These are phyloP conservation scores for Epizoanthus ramosus DNA, from an alignment of 92 coral and sea anemone species.

Conservation along the genomic window DNA sequence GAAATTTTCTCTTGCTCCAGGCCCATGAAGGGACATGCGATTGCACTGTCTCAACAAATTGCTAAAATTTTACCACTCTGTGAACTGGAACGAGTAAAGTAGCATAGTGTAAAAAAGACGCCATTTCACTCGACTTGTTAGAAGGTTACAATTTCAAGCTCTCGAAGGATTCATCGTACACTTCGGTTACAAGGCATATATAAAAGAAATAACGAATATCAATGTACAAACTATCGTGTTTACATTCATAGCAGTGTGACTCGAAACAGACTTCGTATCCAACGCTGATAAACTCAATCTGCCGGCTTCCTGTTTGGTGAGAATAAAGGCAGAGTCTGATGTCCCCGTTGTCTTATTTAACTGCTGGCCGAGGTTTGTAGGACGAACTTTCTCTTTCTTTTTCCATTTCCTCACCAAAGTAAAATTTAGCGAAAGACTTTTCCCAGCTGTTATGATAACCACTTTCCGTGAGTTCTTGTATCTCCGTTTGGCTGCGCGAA, in stretches of 20 bases:
- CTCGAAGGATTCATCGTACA: not conserved
- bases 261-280: constrained; percentile 19
- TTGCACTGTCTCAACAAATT: too few relatives aligned
- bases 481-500: constrained; percentile 71
- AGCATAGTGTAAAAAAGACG: too few relatives aligned
- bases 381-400: not conserved
- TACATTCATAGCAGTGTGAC: not conserved
- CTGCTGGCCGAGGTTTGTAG: not conserved
- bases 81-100: not conserved
- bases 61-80: too few relatives aligned
- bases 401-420: constrained; percentile 58
- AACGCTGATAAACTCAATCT: constrained; percentile 6
- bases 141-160: too few relatives aligned
- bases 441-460: constrained; percentile 63
- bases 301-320: constrained; percentile 2
- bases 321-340: constrained; percentile 21
- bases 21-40: too few relatives aligned
- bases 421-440: constrained; percentile 64
- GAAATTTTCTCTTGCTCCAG: too few relatives aligned
- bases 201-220: not conserved
- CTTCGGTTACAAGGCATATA: constrained; percentile 6
- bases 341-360: not conserved
- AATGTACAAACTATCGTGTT: not conserved
- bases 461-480: constrained; percentile 65
- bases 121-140: not conserved